These are phyloP conservation scores for Meandrina meandrites DNA, from an alignment of 92 coral and sea anemone species.

Conservation along the genomic window DNA sequence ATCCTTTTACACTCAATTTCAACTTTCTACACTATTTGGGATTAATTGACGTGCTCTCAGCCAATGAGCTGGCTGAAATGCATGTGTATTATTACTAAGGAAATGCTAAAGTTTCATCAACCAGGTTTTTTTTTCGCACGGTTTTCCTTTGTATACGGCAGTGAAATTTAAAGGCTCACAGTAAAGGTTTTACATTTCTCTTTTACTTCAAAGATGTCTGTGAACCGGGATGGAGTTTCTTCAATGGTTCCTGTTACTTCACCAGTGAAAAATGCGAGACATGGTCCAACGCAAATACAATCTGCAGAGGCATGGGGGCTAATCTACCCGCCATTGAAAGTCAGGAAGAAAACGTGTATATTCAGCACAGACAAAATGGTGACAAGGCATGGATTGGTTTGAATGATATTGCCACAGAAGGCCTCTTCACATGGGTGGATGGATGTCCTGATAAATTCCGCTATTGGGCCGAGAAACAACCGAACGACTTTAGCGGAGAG, in stretches of 20 bases:
- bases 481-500: conserved; percentile 48
- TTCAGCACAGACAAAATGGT: conserved; percentile 73
- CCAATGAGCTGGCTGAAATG: too few species aligned
- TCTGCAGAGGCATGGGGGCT: conserved; percentile 47
- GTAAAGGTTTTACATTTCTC: too few species aligned
- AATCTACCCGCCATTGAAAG: conserved; percentile 49
- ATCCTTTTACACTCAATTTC: too few species aligned
- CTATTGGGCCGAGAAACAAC: conserved; percentile 63
- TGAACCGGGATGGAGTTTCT: conserved; percentile 67
- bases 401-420: conserved; percentile 72
- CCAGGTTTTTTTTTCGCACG: too few species aligned
- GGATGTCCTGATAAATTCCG: conserved; percentile 53
- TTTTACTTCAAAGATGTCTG: conserved; percentile 52
- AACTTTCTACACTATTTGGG: too few species aligned
- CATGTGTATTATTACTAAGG: too few species aligned
- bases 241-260: conserved; percentile 68
- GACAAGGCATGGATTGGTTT: conserved; percentile 72
- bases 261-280: conserved; percentile 56
- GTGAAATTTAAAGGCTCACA: too few species aligned
- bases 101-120: too few species aligned
- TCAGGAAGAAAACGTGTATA: conserved; percentile 58
- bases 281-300: conserved; percentile 56
- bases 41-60: too few species aligned
- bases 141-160: too few species aligned
- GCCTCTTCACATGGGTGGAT: conserved; percentile 60